Percentiles rank a stretch among this genome's conserved stretches.
These are phyloP conservation scores for Sarcophaga caerulescens DNA, from an alignment of 2,888 invertebrate species.

Conservation along the genomic window DNA sequence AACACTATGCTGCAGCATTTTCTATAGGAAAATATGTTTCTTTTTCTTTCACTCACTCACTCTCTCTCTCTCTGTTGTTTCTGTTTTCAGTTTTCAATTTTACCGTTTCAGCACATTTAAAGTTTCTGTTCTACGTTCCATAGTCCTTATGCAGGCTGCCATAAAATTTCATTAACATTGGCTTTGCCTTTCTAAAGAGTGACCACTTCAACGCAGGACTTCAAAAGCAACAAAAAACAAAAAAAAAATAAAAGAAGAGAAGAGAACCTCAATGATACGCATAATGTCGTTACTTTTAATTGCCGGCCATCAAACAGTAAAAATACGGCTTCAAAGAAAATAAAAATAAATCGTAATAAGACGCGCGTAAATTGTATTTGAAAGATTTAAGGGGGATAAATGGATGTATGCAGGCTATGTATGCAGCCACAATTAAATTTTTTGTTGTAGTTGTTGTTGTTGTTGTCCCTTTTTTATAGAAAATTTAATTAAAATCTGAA, in stretches of 20 bases:
- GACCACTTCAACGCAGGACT: conserved; percentile 39
- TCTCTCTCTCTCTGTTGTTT: too few species aligned
- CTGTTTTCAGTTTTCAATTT: conserved; percentile 39
- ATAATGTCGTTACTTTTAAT: conserved; percentile 63
- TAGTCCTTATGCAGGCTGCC: conserved; percentile 12
- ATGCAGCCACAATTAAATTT: conserved; percentile 32
- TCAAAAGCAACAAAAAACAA: conserved; percentile 27
- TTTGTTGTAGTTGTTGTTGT: too few species aligned
- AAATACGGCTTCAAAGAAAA: neutral
- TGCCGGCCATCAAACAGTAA: conserved; percentile 27
- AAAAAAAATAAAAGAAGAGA: conserved; percentile 4
- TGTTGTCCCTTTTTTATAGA: too few species aligned
- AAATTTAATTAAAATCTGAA: too few species aligned
- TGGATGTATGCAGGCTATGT: neutral
- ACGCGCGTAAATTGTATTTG: conserved; percentile 52
- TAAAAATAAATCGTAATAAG: conserved; percentile 42
- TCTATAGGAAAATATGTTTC: conserved; percentile 17
- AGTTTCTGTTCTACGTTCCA: neutral
- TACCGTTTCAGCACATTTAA: conserved; percentile 9
- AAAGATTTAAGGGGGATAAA: neutral
- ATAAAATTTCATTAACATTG: conserved; percentile 44
- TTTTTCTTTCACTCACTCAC: neutral
- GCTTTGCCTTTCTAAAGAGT: conserved; percentile 31
- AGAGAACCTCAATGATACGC: conserved; percentile 40
- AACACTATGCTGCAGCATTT: neutral